Percentiles rank a stretch among this genome's conserved stretches.
phyloP scores from a whole-genome alignment of 1,140 invertebrate genomes.

The Zophobas atratus region DNA sequence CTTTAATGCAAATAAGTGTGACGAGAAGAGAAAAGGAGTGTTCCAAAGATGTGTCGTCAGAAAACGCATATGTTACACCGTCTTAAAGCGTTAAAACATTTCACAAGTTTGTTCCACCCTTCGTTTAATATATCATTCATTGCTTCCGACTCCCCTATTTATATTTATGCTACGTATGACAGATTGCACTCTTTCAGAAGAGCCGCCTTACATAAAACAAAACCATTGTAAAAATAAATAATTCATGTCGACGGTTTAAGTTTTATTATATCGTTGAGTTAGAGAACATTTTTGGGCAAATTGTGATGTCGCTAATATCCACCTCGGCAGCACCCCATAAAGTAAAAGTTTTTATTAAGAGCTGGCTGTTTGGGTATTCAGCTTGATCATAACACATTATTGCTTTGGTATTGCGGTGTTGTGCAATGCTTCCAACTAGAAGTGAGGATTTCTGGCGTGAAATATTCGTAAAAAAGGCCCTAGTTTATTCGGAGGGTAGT shows the following conservation, averaged over 20 bases:
- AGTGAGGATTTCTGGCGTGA: slow-evolving; percentile 24
- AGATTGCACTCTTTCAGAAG: slow-evolving; percentile 1
- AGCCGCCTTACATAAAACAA: slow-evolving; percentile 17
- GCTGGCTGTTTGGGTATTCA: slow-evolving; percentile 6
- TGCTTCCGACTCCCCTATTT: slow-evolving; percentile 31
- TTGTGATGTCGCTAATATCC: slow-evolving; percentile 36
- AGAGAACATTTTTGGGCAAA: slow-evolving; percentile 21
- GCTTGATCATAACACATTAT: slow-evolving; percentile 32
- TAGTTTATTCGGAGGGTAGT: slow-evolving; percentile 8
- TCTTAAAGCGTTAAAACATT: slow-evolving; percentile 47
- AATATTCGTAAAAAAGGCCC: slow-evolving; percentile 38
- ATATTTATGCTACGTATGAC: slow-evolving; percentile 29
- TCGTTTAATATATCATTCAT: slow-evolving; percentile 48
- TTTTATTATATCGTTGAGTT: slow-evolving; percentile 11
- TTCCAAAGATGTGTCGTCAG: slow-evolving; percentile 38
- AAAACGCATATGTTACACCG: slow-evolving; percentile 45
- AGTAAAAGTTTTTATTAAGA: slow-evolving; percentile 21
- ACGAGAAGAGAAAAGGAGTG: slow-evolving; percentile 24
- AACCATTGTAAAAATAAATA: slow-evolving; percentile 36
- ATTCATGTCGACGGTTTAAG: slow-evolving; percentile 17
- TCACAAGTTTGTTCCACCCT: slow-evolving; percentile 42
- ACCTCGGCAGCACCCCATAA: slow-evolving; percentile 17
- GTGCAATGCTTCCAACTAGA: slow-evolving; percentile 4
- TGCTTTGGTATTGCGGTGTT: slow-evolving; percentile 15
- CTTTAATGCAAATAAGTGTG: slow-evolving; percentile 2